Evolutionary conservation across 2,797 vertebrate genomes (phyloP).

Genomic region (Chaetodon trifasciatus): DNA sequence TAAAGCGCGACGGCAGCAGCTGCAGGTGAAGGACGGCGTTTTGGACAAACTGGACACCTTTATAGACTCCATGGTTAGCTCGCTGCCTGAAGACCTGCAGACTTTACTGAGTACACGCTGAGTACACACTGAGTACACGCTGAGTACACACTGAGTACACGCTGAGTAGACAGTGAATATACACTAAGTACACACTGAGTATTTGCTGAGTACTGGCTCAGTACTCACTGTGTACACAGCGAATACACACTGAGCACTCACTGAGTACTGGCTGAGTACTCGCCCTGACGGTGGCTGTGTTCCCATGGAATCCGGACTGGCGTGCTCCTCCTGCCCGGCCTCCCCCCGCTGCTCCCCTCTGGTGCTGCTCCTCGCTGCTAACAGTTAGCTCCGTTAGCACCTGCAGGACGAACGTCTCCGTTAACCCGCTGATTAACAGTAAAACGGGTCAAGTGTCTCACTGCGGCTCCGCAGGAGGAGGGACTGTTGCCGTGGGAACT

Average conservation of each 20-base stretch:
- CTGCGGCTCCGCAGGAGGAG: no score
- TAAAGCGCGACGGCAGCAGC: constrained; percentile 86
- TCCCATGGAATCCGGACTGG: no score
- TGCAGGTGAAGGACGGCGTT: constrained; percentile 88
- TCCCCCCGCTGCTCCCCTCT: no score
- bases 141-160: not conserved
- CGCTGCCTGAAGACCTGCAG: constrained; percentile 91
- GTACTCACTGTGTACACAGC: not conserved
- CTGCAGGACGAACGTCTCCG: no score
- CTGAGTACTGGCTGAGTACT: not conserved
- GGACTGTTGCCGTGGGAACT: no score
- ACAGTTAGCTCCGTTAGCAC: no score
- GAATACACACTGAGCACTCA: constrained; percentile 77
- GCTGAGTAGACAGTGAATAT: no score
- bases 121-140: constrained; percentile 29
- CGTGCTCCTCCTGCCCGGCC: no score
- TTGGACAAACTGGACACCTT: constrained; percentile 84
- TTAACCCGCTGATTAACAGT: no score
- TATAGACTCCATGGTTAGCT: constrained; percentile 82
- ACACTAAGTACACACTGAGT: constrained; percentile 83
- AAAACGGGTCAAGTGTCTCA: no score
- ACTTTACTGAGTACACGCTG: constrained; percentile 84
- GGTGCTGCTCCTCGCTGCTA: no score
- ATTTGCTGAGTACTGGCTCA: not conserved
- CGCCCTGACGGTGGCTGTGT: not conserved